Conservation (phyloP, 2,888 invertebrate species). For the Miltochrista miniata region DNA sequence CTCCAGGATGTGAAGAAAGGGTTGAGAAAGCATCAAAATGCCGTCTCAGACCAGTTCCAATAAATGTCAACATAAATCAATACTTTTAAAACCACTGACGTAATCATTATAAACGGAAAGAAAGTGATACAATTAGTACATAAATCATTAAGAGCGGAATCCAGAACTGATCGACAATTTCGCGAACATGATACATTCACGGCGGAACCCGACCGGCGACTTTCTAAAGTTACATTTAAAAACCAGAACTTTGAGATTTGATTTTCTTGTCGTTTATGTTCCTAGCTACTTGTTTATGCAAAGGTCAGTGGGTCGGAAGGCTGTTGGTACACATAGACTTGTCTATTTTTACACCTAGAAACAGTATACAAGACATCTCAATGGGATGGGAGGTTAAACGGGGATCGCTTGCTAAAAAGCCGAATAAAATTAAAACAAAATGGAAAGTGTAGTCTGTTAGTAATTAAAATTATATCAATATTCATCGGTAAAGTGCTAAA, state of each 20-base stretch:
- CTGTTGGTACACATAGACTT: neutral
- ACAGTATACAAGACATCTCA: neutral
- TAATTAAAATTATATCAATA: too few relatives aligned
- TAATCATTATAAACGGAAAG: slow-evolving; percentile 15
- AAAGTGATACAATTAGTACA: slow-evolving; percentile 32
- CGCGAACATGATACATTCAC: slow-evolving; percentile 20
- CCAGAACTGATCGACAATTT: slow-evolving; percentile 21
- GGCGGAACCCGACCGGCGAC: slow-evolving; percentile 14
- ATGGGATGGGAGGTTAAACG: too few relatives aligned
- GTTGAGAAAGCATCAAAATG: neutral
- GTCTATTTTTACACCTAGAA: neutral
- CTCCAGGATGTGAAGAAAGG: too few relatives aligned
- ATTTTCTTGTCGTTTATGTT: neutral
- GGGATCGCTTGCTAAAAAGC: too few relatives aligned
- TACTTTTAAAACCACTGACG: slow-evolving; percentile 1
- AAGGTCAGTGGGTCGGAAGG: neutral
- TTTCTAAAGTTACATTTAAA: slow-evolving; percentile 12
- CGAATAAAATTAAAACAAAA: too few relatives aligned
- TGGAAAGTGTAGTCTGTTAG: too few relatives aligned
- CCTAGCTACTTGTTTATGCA: neutral
- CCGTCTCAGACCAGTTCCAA: neutral
- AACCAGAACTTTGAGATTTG: slow-evolving; percentile 1
- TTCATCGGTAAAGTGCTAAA: too few relatives aligned
- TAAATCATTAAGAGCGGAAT: slow-evolving; percentile 31
- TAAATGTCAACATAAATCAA: neutral